Evolutionary conservation across 2,888 invertebrate species (phyloP).

Genomic region (Miltochrista miniata): DNA sequence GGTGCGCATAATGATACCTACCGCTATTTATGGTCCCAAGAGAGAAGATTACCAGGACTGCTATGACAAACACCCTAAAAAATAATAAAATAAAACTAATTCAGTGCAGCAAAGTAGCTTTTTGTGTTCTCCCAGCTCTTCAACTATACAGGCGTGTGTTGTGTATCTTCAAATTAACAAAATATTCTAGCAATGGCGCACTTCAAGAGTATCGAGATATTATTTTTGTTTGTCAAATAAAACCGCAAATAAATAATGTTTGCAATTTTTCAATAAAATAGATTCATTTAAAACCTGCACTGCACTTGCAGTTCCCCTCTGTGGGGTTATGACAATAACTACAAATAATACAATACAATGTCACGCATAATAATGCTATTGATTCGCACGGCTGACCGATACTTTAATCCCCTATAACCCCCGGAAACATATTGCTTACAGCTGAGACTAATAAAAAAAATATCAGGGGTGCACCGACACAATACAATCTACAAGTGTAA

Average conservation of each 20-base stretch:
- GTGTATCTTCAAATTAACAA: too few relatives aligned
- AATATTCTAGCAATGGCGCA: neutral
- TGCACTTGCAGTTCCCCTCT: constrained; percentile 28
- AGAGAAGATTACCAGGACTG: constrained; percentile 1
- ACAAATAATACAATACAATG: constrained; percentile 54
- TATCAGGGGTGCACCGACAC: constrained; percentile 28
- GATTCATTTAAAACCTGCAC: constrained; percentile 14
- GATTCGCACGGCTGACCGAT: constrained; percentile 64
- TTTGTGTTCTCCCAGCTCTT: neutral
- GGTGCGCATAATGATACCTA: constrained; percentile 1
- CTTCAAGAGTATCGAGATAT: neutral
- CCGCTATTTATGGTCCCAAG: neutral
- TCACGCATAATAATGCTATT: constrained; percentile 65
- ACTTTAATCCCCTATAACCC: constrained; percentile 65
- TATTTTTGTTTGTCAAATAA: neutral
- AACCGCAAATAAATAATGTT: neutral
- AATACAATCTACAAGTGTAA: constrained; percentile 35
- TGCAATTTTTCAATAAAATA: constrained; percentile 1
- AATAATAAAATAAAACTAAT: neutral
- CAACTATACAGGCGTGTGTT: too few relatives aligned
- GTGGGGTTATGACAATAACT: constrained; percentile 48
- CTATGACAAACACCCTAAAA: neutral
- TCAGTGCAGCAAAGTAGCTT: neutral
- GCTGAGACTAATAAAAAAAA: constrained; percentile 57
- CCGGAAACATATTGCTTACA: constrained; percentile 67